phyloP scores from a whole-genome alignment of 2,113 vertebrate genomes.

The Eira barbara region DNA sequence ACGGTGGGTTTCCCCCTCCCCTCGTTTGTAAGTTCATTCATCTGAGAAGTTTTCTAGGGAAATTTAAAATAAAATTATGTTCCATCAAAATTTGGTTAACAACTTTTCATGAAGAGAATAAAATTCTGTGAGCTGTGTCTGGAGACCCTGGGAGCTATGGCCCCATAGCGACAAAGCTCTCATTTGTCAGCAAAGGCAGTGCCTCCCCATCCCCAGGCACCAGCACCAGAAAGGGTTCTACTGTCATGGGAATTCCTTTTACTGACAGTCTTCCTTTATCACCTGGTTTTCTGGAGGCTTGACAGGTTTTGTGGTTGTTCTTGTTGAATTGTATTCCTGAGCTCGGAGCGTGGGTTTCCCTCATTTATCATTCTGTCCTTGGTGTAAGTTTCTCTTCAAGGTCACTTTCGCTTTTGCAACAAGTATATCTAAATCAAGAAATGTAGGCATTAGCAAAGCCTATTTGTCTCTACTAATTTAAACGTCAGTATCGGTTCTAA shows the following conservation, averaged over 20 bases:
- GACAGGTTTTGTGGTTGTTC: slow-evolving; percentile 73
- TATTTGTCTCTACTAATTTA: slow-evolving; percentile 72
- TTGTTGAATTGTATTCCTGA: slow-evolving; percentile 80
- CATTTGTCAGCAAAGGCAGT: slow-evolving; percentile 26
- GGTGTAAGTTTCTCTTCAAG: slow-evolving; percentile 81
- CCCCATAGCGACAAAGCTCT: slow-evolving; percentile 3
- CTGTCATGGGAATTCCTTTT: slow-evolving; percentile 66
- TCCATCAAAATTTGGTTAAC: background rate
- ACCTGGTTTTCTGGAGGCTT: slow-evolving; percentile 74
- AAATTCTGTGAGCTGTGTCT: background rate
- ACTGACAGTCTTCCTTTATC: slow-evolving; percentile 76
- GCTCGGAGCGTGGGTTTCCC: slow-evolving; percentile 61
- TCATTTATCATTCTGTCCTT: slow-evolving; percentile 82
- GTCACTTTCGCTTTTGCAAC: slow-evolving; percentile 76
- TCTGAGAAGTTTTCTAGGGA: background rate
- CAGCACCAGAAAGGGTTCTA: slow-evolving; percentile 41
- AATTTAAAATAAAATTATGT: background rate
- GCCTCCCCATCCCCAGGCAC: background rate
- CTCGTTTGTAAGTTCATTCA: background rate
- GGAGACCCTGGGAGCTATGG: background rate
- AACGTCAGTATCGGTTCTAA: background rate
- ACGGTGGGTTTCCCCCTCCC: rapidly evolving
- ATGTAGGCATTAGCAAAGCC: slow-evolving; percentile 72
- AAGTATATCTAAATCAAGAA: slow-evolving; percentile 72
- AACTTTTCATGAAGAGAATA: background rate